These are phyloP conservation scores for Tipula helvola DNA, from an alignment of 2,888 invertebrate species.

Conservation along the genomic window DNA sequence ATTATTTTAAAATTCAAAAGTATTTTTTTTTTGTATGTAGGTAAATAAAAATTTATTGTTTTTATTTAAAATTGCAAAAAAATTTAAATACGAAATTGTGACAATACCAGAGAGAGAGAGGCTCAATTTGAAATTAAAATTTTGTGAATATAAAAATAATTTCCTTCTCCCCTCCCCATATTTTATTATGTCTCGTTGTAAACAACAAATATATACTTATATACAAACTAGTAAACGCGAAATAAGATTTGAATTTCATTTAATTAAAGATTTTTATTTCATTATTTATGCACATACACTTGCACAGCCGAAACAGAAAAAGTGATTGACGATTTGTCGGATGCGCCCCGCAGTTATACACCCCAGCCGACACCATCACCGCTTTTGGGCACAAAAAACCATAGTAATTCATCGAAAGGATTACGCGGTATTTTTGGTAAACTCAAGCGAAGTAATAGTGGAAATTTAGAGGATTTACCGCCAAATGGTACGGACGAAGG, in stretches of 20 bases:
- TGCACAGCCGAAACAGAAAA: slow-evolving; percentile 49
- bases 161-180: neutral
- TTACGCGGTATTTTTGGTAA: slow-evolving; percentile 55
- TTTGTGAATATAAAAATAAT: neutral
- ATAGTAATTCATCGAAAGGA: slow-evolving; percentile 36
- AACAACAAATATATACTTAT: neutral
- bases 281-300: neutral
- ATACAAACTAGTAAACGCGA: neutral
- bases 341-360: slow-evolving; percentile 30
- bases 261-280: neutral
- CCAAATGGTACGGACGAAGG: slow-evolving; percentile 34
- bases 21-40: neutral
- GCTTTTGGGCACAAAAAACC: slow-evolving; percentile 36
- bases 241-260: neutral
- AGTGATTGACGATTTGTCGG: slow-evolving; percentile 35
- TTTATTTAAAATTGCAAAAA: neutral
- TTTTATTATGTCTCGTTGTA: neutral
- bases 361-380: slow-evolving; percentile 37
- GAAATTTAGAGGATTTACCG: slow-evolving; percentile 50
- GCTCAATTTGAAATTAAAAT: neutral
- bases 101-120: neutral
- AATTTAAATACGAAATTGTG: neutral
- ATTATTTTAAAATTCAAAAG: neutral
- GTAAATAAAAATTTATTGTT: neutral
- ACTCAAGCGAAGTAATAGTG: slow-evolving; percentile 55